Conservation (phyloP, 2,113 vertebrate genomes). For the Hypanus sabinus region DNA sequence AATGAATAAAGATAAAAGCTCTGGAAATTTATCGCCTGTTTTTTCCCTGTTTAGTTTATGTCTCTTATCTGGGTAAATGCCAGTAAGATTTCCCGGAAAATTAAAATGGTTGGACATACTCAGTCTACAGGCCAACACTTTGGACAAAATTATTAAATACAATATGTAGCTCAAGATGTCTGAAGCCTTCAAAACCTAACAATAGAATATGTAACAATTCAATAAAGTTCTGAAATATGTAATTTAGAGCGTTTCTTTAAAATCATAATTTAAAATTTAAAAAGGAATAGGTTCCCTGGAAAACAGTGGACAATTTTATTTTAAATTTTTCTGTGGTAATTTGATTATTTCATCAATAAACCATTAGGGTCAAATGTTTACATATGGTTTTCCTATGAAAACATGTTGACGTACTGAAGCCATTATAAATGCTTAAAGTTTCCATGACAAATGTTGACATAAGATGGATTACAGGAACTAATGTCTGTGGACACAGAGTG, state of each 20-base stretch:
- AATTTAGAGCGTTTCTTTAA: not conserved
- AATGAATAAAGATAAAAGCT: not conserved
- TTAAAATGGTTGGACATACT: not conserved
- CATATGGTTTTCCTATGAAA: not conserved
- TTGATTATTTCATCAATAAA: conserved; percentile 18
- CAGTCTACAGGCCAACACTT: not conserved
- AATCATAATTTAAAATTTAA: not conserved
- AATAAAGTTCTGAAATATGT: not conserved
- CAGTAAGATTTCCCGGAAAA: not conserved
- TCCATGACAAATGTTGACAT: conserved; percentile 24
- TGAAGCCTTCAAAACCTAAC: not conserved
- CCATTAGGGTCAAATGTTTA: conserved; percentile 3
- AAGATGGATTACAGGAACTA: conserved; percentile 9
- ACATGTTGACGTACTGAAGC: not conserved
- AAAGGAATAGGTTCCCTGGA: not conserved
- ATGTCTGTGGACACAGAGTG: not conserved
- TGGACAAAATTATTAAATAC: not conserved
- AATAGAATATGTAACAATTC: not conserved
- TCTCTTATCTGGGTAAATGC: not conserved
- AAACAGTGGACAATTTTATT: not conserved
- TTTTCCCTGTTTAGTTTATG: not conserved
- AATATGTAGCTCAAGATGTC: not conserved
- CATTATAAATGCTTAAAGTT: conserved; percentile 17
- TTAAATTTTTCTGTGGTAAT: not conserved
- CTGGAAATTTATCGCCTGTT: not conserved